Base-by-base conservation (phyloP, 1,140 invertebrate genomes). In the Chymomyza costata region DNA sequence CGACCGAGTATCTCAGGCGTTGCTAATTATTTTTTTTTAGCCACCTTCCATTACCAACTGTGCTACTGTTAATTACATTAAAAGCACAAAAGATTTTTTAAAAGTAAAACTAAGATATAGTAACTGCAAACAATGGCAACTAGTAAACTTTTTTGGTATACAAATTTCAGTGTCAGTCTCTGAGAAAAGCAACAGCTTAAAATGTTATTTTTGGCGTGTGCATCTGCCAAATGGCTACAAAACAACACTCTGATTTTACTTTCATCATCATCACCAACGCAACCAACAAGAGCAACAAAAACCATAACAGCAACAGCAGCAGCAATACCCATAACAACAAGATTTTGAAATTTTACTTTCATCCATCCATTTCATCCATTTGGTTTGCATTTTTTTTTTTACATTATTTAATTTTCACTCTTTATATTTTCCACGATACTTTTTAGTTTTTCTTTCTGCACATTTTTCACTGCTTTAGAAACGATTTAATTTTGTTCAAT, bases 281-380 rank as follows among this genome's bases (percentile, higher is more conserved):
- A 19, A 14, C 1, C 39, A 53, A 17, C 50, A 59, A 13, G 40
- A 45, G 10, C 51, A 54, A 15, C 43, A 46, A 21, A 34, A 25
- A 16, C 38, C n/a, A n/a, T n/a, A n/a, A 48, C 15, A 49, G 31
- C 40, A 48, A 38, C 37, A 59, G 5, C 46, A 48, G 1, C 52
- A 50, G 15, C 58, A 51, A 10, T 53, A 39, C 14, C 59, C 48
- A 55, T 51, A 50, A 57, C 21, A 8, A 50, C 48, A 44, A 69
- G 50, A 52, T 74, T 73, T 73, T 64, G 54, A 74, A 66, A 76
- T 66, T 63, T 76, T 78, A 76, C 71, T 76, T 76, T 76, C 71
- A 76, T 66, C 40, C 70, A 76, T 66, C 58, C 70, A 76, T 66
- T 53, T 64, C 30, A 49, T 28, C 3, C 21, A 25, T 25, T 25